A percentile compares a stretch with the other conserved stretches of the same genome.
Conservation (phyloP, 2,797 vertebrate genomes). For the Eulemur albifrons region DNA sequence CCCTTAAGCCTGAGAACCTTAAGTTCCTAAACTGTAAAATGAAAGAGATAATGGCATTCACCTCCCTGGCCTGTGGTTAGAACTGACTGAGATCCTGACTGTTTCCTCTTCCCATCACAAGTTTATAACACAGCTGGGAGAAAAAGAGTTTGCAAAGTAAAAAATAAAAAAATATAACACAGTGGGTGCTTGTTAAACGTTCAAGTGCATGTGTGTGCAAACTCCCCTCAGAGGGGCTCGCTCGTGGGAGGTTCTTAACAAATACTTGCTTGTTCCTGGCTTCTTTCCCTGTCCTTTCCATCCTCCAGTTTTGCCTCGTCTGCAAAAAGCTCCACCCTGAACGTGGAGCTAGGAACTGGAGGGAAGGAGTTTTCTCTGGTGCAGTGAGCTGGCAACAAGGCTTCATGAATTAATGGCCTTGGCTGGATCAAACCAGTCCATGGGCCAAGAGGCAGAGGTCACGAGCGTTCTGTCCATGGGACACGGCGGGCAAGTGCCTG, state of each 20-base stretch:
- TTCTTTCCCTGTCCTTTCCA: background rate
- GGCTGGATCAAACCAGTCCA: background rate
- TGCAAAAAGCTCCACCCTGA: background rate
- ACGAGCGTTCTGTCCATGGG: background rate
- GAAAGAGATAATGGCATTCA: rapidly evolving
- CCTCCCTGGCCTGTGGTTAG: background rate
- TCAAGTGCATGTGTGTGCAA: background rate
- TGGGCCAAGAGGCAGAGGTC: background rate
- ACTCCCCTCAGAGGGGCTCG: background rate
- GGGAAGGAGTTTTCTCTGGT: background rate
- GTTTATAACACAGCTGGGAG: background rate
- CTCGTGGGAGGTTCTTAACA: background rate
- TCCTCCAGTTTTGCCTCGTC: background rate
- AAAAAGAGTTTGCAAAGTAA: too few relatives aligned
- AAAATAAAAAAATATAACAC: background rate
- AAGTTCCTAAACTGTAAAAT: background rate
- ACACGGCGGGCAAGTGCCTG: background rate
- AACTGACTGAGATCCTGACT: background rate
- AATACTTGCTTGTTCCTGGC: background rate
- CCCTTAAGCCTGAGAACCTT: background rate
- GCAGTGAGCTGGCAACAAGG: too few relatives aligned
- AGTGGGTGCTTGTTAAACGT: background rate
- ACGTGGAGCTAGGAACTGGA: background rate
- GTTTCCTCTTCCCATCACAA: background rate
- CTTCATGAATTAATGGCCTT: background rate